Evolutionary conservation across 2,888 invertebrate genomes (phyloP).

Genomic region (Heteromurus nitidus): DNA sequence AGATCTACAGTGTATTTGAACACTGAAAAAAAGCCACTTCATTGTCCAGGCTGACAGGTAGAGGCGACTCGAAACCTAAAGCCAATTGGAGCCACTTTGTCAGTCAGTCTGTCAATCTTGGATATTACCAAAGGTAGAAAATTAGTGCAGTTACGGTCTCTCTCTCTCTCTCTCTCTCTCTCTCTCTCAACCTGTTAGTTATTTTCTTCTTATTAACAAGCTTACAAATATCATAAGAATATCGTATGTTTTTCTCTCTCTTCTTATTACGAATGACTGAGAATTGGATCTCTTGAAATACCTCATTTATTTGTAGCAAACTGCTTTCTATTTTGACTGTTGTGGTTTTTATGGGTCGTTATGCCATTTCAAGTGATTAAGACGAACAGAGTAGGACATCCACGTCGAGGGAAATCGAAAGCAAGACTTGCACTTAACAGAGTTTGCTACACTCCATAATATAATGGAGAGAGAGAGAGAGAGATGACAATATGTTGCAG

Average conservation of each 20-base stretch:
- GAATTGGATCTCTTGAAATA: background rate
- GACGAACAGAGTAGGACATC: slow-evolving; percentile 20
- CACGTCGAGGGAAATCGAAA: slow-evolving; percentile 22
- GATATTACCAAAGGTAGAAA: slow-evolving; percentile 45
- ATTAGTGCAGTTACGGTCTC: slow-evolving; percentile 57
- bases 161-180: too few relatives aligned
- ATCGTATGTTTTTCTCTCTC: background rate
- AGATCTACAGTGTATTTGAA: too few relatives aligned
- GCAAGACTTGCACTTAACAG: slow-evolving; percentile 16
- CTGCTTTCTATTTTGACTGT: slow-evolving; percentile 36
- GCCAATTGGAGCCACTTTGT: slow-evolving; percentile 65
- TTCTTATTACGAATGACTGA: slow-evolving; percentile 9
- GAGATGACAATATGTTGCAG: too few relatives aligned
- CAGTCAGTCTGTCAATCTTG: slow-evolving; percentile 62
- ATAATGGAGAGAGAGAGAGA: too few relatives aligned
- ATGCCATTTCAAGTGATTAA: slow-evolving; percentile 52
- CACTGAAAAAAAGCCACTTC: slow-evolving; percentile 52
- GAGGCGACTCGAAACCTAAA: slow-evolving; percentile 63
- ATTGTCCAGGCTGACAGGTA: slow-evolving; percentile 66
- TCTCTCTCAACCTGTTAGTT: slow-evolving; percentile 23
- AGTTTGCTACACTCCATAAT: slow-evolving; percentile 34
- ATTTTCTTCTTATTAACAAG: slow-evolving; percentile 28
- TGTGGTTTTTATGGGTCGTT: slow-evolving; percentile 53
- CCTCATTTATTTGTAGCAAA: background rate
- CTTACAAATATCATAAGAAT: slow-evolving; percentile 15